Evolutionary conservation across 1,140 invertebrate genomes (phyloP), one percentile per base, ranked within the genome.

Genomic region (Zaprionus capensis): DNA sequence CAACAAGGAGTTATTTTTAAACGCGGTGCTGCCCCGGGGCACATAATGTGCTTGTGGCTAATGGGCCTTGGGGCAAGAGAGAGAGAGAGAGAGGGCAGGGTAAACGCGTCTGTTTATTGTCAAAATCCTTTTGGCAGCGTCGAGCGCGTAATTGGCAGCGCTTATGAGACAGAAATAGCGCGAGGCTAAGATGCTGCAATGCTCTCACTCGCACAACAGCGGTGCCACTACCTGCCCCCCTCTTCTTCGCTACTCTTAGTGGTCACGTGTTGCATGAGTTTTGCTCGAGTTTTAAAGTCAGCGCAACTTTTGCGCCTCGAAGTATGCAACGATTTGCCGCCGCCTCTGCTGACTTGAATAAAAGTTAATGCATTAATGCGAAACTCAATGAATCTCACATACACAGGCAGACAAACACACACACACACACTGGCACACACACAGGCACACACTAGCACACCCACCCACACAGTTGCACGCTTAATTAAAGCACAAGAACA

Each of bases 1-100:
- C 76, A 80, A 73, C 67, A 78, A 78, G 78, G 78, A 81, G 78
- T 81, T 81, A 81, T 81, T 81, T 81, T 71, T 81, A 81, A 81
- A 75, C 67, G 20, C 28, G 24, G 51, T 41, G 12, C 36, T 38
- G 28, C 31, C 31, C 56, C 24, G 15, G 44, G 57, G 14, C 17
- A 28, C 6, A 31, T 11, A 4, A 24, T 59, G 31, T 53, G 28
- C 17, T 12, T 46, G 53, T 20, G 31, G 61, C 20, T 2, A 65
- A 15, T 26, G n/a, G 15, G 36, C 12, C 36, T 14, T 4, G 63
- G 2, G 5, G 24, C 2, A 15, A 36, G 31, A 20, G 24, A 14
- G 7, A 58, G 26, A 20, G 22, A 22, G 22, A 22, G 24, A 4
- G 28, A 14, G 9, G n/a, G 28, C 5, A 12, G 41, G 22, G 9